A percentile compares a stretch with the other conserved stretches of the same genome.
Conservation (phyloP, 2,797 vertebrate species). For the Orestias chungarensis region DNA sequence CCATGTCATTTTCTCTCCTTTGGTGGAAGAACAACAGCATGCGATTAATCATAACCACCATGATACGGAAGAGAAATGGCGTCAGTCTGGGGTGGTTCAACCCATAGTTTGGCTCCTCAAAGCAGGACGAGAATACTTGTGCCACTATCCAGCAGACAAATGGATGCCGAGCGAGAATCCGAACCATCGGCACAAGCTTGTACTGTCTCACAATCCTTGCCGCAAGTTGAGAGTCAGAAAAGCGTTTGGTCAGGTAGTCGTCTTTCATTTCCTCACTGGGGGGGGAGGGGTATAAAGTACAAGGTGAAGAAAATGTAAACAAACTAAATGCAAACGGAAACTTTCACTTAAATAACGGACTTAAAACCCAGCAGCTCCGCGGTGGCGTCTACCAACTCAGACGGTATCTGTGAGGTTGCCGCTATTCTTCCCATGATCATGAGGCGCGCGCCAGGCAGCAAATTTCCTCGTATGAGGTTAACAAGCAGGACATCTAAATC, state of each 20-base stretch:
- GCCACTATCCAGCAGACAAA: constrained; percentile 68
- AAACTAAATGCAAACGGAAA: neutral
- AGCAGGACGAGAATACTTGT: constrained; percentile 54
- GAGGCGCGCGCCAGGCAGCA: constrained; percentile 66
- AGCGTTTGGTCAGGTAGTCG: constrained; percentile 70
- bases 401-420: constrained; percentile 66
- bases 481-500: constrained; percentile 66
- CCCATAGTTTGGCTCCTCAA: constrained; percentile 15
- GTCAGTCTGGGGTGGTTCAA: constrained; percentile 62
- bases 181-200: constrained; percentile 53
- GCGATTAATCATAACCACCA: constrained; percentile 73
- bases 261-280: constrained; percentile 68
- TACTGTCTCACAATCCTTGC: constrained; percentile 49
- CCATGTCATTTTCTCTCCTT: constrained; percentile 37
- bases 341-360: constrained; percentile 36
- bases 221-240: constrained; percentile 15
- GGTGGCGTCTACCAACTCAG: constrained; percentile 51
- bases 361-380: constrained; percentile 76
- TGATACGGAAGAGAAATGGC: constrained; percentile 60
- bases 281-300: constrained; percentile 20
- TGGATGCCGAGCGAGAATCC: constrained; percentile 66
- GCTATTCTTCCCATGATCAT: constrained; percentile 76
- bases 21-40: constrained; percentile 66
- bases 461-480: constrained; percentile 74
- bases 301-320: neutral